These are phyloP conservation scores for Notodonta ziczac DNA, from an alignment of 2,888 invertebrate species.

Conservation along the genomic window DNA sequence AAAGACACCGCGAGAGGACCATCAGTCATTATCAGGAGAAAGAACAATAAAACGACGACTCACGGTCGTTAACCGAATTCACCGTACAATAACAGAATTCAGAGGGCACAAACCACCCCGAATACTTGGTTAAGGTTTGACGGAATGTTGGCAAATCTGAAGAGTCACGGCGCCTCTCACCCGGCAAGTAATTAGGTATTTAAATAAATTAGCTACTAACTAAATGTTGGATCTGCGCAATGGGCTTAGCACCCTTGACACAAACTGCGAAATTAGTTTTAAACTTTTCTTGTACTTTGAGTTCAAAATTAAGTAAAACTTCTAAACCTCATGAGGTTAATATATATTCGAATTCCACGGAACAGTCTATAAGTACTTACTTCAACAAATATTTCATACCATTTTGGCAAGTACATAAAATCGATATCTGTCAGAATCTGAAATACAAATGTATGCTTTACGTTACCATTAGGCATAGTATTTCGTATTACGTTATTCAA, in stretches of 20 bases:
- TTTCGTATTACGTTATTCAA: too few relatives aligned
- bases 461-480: too few relatives aligned
- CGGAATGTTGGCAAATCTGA: slow-evolving; percentile 61
- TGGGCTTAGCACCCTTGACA: slow-evolving; percentile 3
- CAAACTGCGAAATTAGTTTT: slow-evolving; percentile 9
- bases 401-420: too few relatives aligned
- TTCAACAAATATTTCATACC: too few relatives aligned
- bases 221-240: slow-evolving; percentile 34
- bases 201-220: slow-evolving; percentile 47
- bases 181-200: slow-evolving; percentile 51
- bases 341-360: too few relatives aligned
- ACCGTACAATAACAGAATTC: slow-evolving; percentile 62
- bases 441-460: too few relatives aligned
- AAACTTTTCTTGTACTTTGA: not conserved
- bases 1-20: slow-evolving; percentile 77
- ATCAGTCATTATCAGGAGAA: slow-evolving; percentile 79
- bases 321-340: too few relatives aligned
- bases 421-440: too few relatives aligned
- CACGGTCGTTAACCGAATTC: slow-evolving; percentile 77
- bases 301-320: too few relatives aligned
- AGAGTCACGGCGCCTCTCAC: slow-evolving; percentile 52
- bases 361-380: too few relatives aligned
- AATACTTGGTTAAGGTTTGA: slow-evolving; percentile 58
- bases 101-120: slow-evolving; percentile 41
- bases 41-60: slow-evolving; percentile 77